These are phyloP conservation scores for Orientallactaga bullata DNA, from an alignment of 2,113 vertebrate genomes.

Conservation along the genomic window DNA sequence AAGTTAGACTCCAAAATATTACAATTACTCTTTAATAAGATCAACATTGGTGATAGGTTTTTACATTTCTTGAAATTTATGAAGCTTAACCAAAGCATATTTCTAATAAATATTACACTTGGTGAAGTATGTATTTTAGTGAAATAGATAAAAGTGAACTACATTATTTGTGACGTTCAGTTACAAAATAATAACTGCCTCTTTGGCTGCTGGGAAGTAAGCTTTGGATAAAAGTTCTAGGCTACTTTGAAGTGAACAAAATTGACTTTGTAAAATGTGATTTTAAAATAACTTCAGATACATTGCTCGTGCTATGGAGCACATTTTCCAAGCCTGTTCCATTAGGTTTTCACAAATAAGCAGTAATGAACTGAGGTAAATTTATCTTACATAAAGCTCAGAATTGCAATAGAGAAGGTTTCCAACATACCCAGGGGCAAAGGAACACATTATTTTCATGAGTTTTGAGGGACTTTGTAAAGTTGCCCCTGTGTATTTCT, in stretches of 20 bases:
- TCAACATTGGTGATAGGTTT: constrained; percentile 18
- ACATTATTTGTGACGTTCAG: constrained; percentile 28
- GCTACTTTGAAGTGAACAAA: constrained; percentile 41
- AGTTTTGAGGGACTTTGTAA: constrained; percentile 55
- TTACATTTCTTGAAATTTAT: constrained; percentile 24
- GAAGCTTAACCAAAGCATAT: constrained; percentile 36
- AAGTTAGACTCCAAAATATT: not conserved
- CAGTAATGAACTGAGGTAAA: constrained; percentile 68
- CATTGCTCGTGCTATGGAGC: constrained; percentile 30
- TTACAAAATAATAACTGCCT: constrained; percentile 34
- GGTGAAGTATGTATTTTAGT: constrained; percentile 45
- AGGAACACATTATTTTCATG: constrained; percentile 60
- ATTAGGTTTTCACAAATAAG: constrained; percentile 59
- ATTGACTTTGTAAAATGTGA: constrained; percentile 29
- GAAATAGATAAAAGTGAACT: constrained; percentile 32
- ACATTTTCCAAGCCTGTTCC: constrained; percentile 42
- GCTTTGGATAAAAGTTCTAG: constrained; percentile 36
- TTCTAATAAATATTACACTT: constrained; percentile 54
- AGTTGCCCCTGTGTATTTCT: constrained; percentile 31
- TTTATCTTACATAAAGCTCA: constrained; percentile 67
- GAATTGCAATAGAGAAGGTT: constrained; percentile 26
- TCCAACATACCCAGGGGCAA: constrained; percentile 41
- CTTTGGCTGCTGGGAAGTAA: constrained; percentile 45
- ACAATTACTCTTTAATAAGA: constrained; percentile 42
- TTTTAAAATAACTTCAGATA: constrained; percentile 71